phyloP scores from a whole-genome alignment of 1,140 invertebrate genomes.

The Nilaparvata lugens region DNA sequence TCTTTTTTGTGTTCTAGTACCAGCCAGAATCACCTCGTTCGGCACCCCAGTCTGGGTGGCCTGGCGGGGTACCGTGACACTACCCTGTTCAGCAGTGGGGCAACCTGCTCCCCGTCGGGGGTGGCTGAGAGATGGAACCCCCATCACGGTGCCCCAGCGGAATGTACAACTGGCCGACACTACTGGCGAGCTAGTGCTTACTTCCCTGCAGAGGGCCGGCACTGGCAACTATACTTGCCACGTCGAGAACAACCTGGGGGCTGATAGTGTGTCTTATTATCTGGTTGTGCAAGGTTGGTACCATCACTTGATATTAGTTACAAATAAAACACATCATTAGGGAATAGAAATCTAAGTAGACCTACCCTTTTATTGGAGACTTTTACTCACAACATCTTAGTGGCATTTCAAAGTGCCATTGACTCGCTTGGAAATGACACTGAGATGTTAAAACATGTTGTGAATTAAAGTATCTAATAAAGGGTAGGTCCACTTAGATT shows the following conservation, averaged over 20 bases:
- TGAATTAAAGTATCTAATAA: no score
- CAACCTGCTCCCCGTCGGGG: constrained; percentile 46
- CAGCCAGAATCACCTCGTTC: constrained; percentile 59
- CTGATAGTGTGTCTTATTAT: constrained; percentile 39
- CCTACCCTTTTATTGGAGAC: no score
- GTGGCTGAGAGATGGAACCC: constrained; percentile 46
- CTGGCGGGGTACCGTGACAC: constrained; percentile 50
- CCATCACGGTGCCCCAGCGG: constrained; percentile 37
- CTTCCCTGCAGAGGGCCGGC: constrained; percentile 43
- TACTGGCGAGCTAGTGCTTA: constrained; percentile 52
- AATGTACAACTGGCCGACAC: constrained; percentile 50
- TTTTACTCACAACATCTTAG: no score
- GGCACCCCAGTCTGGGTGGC: constrained; percentile 52
- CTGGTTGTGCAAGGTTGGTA: constrained; percentile 43
- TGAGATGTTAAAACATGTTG: no score
- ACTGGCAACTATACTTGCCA: constrained; percentile 36
- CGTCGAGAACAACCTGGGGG: constrained; percentile 35
- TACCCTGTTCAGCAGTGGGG: constrained; percentile 56
- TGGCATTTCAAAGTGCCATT: no score
- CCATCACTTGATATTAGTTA: no score
- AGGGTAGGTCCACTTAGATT: no score
- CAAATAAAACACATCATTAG: no score
- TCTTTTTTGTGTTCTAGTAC: no score
- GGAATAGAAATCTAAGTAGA: no score
- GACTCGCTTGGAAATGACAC: no score